Evolutionary conservation across 2,797 vertebrate species (phyloP).

Genomic region (Melanotaenia nigrans): DNA sequence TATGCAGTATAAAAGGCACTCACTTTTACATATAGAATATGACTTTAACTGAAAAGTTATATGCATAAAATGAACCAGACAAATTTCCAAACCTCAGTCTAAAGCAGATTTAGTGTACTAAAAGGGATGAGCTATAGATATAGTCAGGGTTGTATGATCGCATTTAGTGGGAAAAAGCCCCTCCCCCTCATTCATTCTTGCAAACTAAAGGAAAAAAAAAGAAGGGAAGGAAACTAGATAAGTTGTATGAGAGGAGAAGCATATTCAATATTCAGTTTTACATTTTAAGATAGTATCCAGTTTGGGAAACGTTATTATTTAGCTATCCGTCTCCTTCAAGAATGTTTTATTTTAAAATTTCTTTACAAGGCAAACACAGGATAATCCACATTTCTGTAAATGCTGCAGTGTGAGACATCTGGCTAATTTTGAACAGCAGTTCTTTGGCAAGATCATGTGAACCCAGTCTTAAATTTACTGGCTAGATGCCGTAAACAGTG

Average conservation of each 20-base stretch:
- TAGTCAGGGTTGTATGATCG: conserved; percentile 58
- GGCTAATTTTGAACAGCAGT: background rate
- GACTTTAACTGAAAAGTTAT: conserved; percentile 39
- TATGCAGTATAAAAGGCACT: conserved; percentile 19
- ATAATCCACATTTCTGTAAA: conserved; percentile 2
- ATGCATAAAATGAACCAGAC: conserved; percentile 39
- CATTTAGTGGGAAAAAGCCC: conserved; percentile 31
- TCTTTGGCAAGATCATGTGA: background rate
- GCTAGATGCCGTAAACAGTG: background rate
- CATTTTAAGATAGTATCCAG: background rate
- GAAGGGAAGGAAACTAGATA: background rate
- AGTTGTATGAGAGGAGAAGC: background rate
- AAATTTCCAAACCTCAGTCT: conserved; percentile 40
- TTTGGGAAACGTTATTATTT: background rate
- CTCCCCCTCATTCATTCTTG: background rate
- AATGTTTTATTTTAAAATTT: conserved; percentile 1
- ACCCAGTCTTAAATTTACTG: background rate
- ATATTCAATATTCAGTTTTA: background rate
- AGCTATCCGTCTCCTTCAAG: background rate
- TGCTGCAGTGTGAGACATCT: rapidly evolving
- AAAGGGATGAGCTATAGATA: conserved; percentile 43
- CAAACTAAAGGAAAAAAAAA: background rate
- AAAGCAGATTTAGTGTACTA: conserved; percentile 38
- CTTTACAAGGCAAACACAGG: background rate
- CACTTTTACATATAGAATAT: conserved; percentile 31